Evolutionary conservation across 2,113 vertebrate species (phyloP).

Genomic region (Tragelaphus strepsiceros): DNA sequence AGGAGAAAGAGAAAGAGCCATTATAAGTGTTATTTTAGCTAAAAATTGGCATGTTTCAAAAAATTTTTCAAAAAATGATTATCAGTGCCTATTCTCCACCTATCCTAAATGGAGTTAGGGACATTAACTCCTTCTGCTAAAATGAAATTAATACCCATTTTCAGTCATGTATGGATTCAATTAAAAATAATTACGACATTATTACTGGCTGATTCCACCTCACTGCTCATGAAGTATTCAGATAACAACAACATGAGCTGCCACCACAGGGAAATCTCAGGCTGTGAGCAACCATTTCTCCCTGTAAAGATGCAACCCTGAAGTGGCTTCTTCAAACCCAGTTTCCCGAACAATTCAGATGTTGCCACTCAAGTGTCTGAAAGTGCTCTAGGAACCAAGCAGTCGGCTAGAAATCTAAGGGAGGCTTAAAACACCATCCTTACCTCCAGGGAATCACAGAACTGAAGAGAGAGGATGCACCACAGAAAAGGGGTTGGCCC

Average conservation of each 20-base stretch:
- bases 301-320: not conserved
- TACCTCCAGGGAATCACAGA: not conserved
- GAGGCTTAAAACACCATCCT: not conserved
- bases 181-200: slow-evolving; percentile 54
- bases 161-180: slow-evolving; percentile 41
- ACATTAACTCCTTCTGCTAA: slow-evolving; percentile 8
- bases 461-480: not conserved
- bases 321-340: not conserved
- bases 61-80: too few relatives aligned
- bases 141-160: slow-evolving; percentile 53
- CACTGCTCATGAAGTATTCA: slow-evolving; percentile 16
- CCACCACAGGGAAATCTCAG: not conserved
- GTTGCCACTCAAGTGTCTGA: not conserved
- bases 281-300: not conserved
- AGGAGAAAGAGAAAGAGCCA: not conserved
- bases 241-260: not conserved
- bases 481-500: not conserved
- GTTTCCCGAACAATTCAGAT: not conserved
- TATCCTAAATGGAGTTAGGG: not conserved
- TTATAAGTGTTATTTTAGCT: not conserved
- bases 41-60: slow-evolving; percentile 19
- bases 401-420: not conserved
- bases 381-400: not conserved
- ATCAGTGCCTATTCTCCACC: not conserved
- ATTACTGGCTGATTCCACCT: slow-evolving; percentile 40